Evolutionary conservation across 1,140 invertebrate genomes (phyloP).

Genomic region (Zaprionus inermis): DNA sequence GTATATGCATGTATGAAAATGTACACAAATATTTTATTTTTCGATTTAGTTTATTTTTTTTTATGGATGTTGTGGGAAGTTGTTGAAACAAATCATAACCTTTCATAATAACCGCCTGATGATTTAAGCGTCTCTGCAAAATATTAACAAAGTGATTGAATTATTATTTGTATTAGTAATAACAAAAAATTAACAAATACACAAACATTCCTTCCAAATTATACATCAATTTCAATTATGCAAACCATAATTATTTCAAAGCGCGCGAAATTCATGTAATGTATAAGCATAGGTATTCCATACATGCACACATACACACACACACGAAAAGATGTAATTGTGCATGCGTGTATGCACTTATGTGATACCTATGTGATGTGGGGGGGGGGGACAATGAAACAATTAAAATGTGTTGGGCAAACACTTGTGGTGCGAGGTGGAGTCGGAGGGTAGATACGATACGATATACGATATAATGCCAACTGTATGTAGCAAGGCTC

Average conservation of each 20-base stretch:
- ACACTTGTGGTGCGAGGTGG: slow-evolving; percentile 21
- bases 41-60: slow-evolving; percentile 36
- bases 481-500: slow-evolving; percentile 30
- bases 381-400: slow-evolving; percentile 26
- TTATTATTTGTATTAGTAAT: slow-evolving; percentile 80
- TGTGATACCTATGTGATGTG: slow-evolving; percentile 6
- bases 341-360: slow-evolving; percentile 1
- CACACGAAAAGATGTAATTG: slow-evolving; percentile 11
- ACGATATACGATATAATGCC: slow-evolving; percentile 12
- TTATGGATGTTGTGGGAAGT: slow-evolving; percentile 43
- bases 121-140: slow-evolving; percentile 84
- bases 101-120: slow-evolving; percentile 84
- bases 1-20: slow-evolving; percentile 27
- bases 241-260: slow-evolving; percentile 39
- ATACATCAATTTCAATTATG: slow-evolving; percentile 47
- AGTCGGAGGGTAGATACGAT: slow-evolving; percentile 10
- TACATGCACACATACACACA: slow-evolving; percentile 7
- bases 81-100: slow-evolving; percentile 83
- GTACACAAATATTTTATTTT: slow-evolving; percentile 24
- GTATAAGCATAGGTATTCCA: slow-evolving; percentile 11
- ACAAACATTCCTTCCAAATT: slow-evolving; percentile 30
- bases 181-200: slow-evolving; percentile 23
- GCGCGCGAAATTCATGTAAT: slow-evolving; percentile 67
- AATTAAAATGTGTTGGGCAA: slow-evolving; percentile 30
- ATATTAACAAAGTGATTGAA: slow-evolving; percentile 83